Evolutionary conservation across 2,113 vertebrate species (phyloP).

Genomic region (Gambusia holbrooki): DNA sequence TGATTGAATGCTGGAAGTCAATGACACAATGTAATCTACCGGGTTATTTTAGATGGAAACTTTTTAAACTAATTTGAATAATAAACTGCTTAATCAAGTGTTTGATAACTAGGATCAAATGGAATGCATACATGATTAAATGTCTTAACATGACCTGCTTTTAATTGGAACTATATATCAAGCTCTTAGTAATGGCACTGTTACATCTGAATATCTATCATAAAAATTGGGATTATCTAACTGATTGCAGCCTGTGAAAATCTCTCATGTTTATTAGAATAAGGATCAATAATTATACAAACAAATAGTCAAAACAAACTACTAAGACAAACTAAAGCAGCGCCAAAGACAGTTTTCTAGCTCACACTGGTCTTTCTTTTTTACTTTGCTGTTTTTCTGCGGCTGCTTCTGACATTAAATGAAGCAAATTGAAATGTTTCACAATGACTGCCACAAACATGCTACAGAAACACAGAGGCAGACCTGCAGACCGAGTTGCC

Average conservation of each 20-base stretch:
- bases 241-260: neutral
- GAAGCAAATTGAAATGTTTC: neutral
- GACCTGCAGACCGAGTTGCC: constrained; percentile 28
- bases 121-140: too few relatives aligned
- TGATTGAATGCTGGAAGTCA: too few relatives aligned
- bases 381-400: neutral
- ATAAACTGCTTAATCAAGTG: too few relatives aligned
- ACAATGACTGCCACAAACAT: too few relatives aligned
- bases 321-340: neutral
- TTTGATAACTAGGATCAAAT: too few relatives aligned
- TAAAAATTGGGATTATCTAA: neutral
- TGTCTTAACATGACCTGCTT: too few relatives aligned
- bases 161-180: too few relatives aligned
- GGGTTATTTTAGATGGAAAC: too few relatives aligned
- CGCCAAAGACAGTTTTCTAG: neutral
- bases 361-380: neutral
- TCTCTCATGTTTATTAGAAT: neutral
- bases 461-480: too few relatives aligned
- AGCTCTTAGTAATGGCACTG: neutral
- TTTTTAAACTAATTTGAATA: too few relatives aligned
- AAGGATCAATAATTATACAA: neutral
- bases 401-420: neutral
- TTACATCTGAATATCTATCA: neutral
- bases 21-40: too few relatives aligned
- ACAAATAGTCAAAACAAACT: neutral